Base-by-base conservation (phyloP, 2,888 invertebrate species). In the Trilocha varians region DNA sequence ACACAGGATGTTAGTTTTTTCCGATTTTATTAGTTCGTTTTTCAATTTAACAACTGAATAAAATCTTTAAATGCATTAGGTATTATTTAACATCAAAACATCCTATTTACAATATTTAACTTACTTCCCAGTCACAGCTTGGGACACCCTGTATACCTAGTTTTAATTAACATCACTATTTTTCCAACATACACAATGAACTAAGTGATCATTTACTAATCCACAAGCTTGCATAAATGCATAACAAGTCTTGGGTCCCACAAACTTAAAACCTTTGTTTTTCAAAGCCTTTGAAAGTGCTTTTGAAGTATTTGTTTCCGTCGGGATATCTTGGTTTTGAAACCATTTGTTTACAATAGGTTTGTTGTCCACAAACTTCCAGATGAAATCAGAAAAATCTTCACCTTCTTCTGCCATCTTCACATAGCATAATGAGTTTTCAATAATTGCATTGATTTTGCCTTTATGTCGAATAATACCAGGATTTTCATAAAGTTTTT, bases 201-300 rank as follows among this genome's bases (percentile, higher is more conserved):
- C 34, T 34, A 71, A 45, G 49, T 84, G 84, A 47, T 83, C 83
- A 63, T 82, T 72, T 2, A 84, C 70, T 47, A 84, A 61, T 11
- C 84, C 84, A 65, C 82, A 75, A 34, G 83, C 83, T 62, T 84
- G 83, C 83, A 83, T 83, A 52, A 79, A 83, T 34, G 83, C 75
- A 59, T 83, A 83, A 53, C 82, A 82, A 55, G 66, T 77, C 18
- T 66, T 83, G 16, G 78, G 48, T 1, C 83, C 83, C 13, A 83
- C 68, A 65, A 63, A 84, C 52, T 71, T 79, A 47, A 79, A 83
- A 4, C 78, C 78, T 43, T 53, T 69, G 33, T 60, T 64, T 53
- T 78, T 84, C 37, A 84, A 54, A 32, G 66, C 69, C 49, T 65
- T 73, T 4, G 80, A 75, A 41, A 84, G 56, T 5, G 52, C 55